Evolutionary conservation across 2,888 invertebrate genomes (phyloP).

Genomic region (Ischnura elegans): DNA sequence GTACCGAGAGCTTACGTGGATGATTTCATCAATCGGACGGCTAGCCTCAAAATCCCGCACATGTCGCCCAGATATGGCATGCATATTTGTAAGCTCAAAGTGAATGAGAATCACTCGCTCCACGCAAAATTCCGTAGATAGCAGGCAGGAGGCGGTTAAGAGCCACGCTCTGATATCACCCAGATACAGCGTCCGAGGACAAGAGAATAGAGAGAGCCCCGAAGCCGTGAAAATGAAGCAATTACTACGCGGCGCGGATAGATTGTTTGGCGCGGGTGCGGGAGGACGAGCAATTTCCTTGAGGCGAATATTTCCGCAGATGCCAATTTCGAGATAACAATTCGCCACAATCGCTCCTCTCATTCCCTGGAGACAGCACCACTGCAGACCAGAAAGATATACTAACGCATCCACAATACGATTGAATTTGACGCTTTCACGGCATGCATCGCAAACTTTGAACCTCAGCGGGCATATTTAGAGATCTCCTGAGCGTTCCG

Average conservation of each 20-base stretch:
- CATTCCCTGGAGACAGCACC: neutral
- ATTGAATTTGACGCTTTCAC: too few relatives aligned
- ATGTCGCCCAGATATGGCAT: too few relatives aligned
- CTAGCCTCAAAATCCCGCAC: too few relatives aligned
- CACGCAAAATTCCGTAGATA: neutral
- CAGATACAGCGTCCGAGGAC: too few relatives aligned
- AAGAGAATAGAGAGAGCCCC: neutral
- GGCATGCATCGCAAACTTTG: too few relatives aligned
- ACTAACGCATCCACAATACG: too few relatives aligned
- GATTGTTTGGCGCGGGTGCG: neutral
- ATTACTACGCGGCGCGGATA: neutral
- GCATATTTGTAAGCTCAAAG: neutral
- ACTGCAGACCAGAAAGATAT: too few relatives aligned
- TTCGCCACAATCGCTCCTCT: neutral
- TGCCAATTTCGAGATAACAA: neutral
- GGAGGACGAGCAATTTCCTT: neutral
- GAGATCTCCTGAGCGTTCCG: too few relatives aligned
- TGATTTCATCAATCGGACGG: too few relatives aligned
- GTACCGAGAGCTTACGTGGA: too few relatives aligned
- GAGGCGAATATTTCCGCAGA: neutral
- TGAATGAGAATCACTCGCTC: neutral
- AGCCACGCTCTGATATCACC: too few relatives aligned
- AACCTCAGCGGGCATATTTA: too few relatives aligned
- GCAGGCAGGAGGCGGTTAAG: neutral
- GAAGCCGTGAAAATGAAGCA: conserved; percentile 1